Conservation (phyloP, 2,888 invertebrate genomes). For the Hedychridium roseum region DNA sequence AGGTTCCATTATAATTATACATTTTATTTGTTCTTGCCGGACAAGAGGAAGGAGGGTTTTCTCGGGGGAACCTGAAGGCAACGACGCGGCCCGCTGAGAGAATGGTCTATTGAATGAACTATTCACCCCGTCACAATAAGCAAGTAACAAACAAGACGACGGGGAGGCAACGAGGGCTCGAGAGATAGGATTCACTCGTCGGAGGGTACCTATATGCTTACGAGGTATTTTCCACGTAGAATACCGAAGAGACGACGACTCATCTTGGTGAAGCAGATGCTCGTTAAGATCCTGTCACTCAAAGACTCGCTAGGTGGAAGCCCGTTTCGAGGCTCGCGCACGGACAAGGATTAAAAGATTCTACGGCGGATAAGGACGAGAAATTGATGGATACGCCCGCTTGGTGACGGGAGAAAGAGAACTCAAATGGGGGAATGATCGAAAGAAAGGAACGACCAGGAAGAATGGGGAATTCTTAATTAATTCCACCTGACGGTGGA, state of each 20-base stretch:
- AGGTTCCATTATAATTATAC: no score
- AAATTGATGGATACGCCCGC: slow-evolving; percentile 43
- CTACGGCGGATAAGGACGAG: slow-evolving; percentile 39
- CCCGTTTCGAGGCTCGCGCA: slow-evolving; percentile 29
- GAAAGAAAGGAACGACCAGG: background rate
- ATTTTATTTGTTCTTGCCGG: no score
- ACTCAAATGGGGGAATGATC: slow-evolving; percentile 15
- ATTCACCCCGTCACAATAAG: no score
- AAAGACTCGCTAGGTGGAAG: slow-evolving; percentile 36
- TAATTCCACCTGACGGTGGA: background rate
- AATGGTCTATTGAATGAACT: no score
- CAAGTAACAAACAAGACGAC: no score
- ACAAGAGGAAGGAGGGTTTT: no score
- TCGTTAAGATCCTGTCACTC: slow-evolving; percentile 62
- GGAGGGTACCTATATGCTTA: slow-evolving; percentile 12
- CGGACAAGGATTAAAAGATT: slow-evolving; percentile 48
- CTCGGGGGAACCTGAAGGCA: no score
- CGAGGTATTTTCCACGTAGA: slow-evolving; percentile 26
- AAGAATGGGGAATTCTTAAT: slow-evolving; percentile 1
- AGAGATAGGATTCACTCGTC: background rate
- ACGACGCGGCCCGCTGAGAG: no score
- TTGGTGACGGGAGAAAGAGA: slow-evolving; percentile 10
- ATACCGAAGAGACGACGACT: slow-evolving; percentile 28
- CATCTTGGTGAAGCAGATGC: slow-evolving; percentile 50
- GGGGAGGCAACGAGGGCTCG: background rate